Evolutionary conservation across 1,140 invertebrate genomes (phyloP), one percentile per base, ranked within the genome.

Genomic region (Hetaerina americana): DNA sequence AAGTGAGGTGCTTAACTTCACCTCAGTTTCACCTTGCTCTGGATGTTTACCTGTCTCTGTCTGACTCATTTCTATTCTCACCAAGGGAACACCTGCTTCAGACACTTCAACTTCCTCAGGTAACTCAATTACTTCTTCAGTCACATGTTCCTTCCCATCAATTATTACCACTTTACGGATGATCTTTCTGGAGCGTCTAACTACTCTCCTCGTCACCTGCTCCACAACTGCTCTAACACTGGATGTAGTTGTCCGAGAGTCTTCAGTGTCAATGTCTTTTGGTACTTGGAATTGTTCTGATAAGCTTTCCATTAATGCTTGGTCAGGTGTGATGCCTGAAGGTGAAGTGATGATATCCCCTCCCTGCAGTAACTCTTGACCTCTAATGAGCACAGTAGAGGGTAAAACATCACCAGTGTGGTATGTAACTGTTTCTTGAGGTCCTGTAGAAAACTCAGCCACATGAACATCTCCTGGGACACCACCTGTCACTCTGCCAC

Each of bases 91-190:
- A 75, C 89, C 85, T 80, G 91, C 88, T 78, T 92, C 89, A 49
- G 85, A 86, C 5, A 92, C 83, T 81, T 93, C 90, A 27, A 92
- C 81, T 80, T 92, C 89, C 77, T 93, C 89, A 25, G 91, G 89
- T 81, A 94, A 90, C 80, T 94, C 89, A 72, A 93, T 82, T 3
- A 93, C 82, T 81, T 94, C 91, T 81, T 94, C 92, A 10, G 87
- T 89, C 0, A 91, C 86, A 75, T 89, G 87, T 80, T 93, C 91
- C 81, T 92, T 90, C 0, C 92, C 92, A 79, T 94, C 89, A 71
- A 93, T 87, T 8, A 93, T 88, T 0, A 89, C 87, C 5, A 92
- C 84, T 76, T 87, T 87, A 69, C 90, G 83, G 57, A 92, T 90
- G 66, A 91, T 89, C 76, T 87, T 88, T 68, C 87, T 85, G 68